These are phyloP conservation scores for Budorcas taxicolor DNA, from an alignment of 2,113 vertebrate genomes.

Conservation along the genomic window DNA sequence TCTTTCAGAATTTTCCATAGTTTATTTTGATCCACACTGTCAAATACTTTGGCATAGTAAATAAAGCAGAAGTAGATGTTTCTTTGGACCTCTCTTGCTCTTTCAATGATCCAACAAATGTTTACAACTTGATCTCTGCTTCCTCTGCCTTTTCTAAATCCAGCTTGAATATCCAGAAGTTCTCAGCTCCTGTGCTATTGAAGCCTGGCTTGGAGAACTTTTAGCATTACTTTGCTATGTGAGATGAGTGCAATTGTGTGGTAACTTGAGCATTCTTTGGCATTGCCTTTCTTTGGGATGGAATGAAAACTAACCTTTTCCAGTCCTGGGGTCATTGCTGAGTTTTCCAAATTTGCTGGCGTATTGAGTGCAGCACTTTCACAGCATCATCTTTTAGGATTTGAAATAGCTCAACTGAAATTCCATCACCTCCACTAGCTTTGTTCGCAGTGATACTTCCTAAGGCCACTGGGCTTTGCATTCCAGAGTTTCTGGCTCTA, in stretches of 20 bases:
- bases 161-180: neutral
- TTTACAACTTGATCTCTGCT: neutral
- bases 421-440: neutral
- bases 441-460: neutral
- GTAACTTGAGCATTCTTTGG: neutral
- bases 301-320: neutral
- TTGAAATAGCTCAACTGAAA: neutral
- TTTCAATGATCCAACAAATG: neutral
- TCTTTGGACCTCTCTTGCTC: neutral
- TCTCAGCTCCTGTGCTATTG: neutral
- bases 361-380: neutral
- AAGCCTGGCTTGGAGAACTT: neutral
- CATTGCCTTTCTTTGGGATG: neutral
- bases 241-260: neutral
- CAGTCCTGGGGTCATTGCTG: neutral
- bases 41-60: neutral
- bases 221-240: neutral
- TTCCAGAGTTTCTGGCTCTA: neutral
- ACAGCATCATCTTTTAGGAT: neutral
- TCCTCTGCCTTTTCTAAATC: neutral
- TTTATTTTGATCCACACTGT: neutral
- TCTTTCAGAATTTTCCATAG: neutral
- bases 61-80: neutral
- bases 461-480: neutral
- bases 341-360: neutral